Percentiles rank a stretch among this genome's conserved stretches.
Evolutionary conservation across 2,797 vertebrate species (phyloP).

Genomic region (Mormyrops boulengeri): DNA sequence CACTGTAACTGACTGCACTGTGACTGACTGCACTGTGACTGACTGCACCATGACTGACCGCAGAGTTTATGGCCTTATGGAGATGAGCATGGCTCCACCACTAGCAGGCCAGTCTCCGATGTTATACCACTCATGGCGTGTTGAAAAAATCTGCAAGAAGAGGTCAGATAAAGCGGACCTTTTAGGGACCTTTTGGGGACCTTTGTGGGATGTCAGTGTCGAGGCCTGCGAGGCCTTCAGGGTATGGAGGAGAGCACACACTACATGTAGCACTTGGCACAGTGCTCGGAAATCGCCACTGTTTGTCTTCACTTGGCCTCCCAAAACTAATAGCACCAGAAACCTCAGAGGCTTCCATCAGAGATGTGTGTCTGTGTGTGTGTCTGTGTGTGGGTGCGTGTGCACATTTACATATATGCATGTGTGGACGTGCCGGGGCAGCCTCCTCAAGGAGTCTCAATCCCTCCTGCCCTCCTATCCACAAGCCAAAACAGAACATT

Average conservation of each 20-base stretch:
- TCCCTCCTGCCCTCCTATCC: not conserved
- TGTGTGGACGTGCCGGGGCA: conserved; percentile 1
- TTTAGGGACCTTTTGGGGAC: not conserved
- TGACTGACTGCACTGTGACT: not conserved
- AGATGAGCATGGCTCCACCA: not conserved
- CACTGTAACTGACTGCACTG: conserved; percentile 37
- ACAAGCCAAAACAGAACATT: not conserved
- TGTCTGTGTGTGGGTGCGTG: conserved; percentile 32
- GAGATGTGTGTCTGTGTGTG: conserved; percentile 46
- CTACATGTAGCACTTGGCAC: not conserved
- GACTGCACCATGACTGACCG: not conserved
- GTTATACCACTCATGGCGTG: not conserved
- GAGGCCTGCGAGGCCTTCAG: not conserved
- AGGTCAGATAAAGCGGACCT: not conserved
- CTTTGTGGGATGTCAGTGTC: not conserved
- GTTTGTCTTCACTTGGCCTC: not conserved
- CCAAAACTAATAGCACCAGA: not conserved
- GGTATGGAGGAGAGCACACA: not conserved
- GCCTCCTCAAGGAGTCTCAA: not conserved
- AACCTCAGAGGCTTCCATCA: not conserved
- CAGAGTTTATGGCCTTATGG: not conserved
- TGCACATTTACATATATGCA: not conserved
- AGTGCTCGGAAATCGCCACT: not conserved
- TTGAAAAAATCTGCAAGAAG: not conserved
- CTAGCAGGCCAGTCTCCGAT: not conserved